Percentiles rank a stretch among this genome's conserved stretches.
Evolutionary conservation across 2,888 invertebrate species (phyloP).

Genomic region (Drosophila hamatofila): DNA sequence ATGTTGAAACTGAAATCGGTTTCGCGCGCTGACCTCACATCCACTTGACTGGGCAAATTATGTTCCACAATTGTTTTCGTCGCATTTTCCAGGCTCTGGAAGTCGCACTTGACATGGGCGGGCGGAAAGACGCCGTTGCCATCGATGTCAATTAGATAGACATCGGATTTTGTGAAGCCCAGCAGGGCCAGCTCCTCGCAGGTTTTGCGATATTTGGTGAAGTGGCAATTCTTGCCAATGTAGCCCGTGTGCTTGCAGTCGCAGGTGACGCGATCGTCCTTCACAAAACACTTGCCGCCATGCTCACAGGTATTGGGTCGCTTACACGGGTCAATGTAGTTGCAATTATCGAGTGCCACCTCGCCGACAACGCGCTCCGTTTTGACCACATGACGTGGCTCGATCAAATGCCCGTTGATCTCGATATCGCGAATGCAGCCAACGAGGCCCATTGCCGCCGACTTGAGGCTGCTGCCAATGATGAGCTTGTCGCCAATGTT

Average conservation of each 20-base stretch:
- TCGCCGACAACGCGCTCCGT: constrained; percentile 94
- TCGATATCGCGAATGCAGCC: constrained; percentile 96
- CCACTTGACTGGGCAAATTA: constrained; percentile 95
- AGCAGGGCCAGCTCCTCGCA: constrained; percentile 96
- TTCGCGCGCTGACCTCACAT: constrained; percentile 92
- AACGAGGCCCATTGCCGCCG: constrained; percentile 91
- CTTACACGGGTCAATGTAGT: constrained; percentile 95
- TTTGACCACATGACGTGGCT: constrained; percentile 92
- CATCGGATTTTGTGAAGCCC: constrained; percentile 95
- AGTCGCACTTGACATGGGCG: constrained; percentile 96
- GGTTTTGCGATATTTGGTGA: constrained; percentile 95
- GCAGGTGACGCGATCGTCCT: constrained; percentile 94
- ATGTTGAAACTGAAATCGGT: constrained; percentile 94
- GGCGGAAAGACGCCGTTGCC: constrained; percentile 97
- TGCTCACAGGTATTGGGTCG: constrained; percentile 97
- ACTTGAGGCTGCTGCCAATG: constrained; percentile 92
- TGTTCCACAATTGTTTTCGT: constrained; percentile 96
- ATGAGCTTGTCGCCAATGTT: constrained; percentile 90
- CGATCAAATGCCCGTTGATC: constrained; percentile 92
- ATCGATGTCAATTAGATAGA: constrained; percentile 96
- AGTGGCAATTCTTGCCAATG: constrained; percentile 97
- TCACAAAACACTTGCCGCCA: constrained; percentile 95
- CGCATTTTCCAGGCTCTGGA: constrained; percentile 93
- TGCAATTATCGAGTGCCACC: constrained; percentile 95
- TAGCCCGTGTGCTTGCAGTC: constrained; percentile 96